Evolutionary conservation across 2,113 vertebrate species (phyloP).

Genomic region (Chamaea fasciata): DNA sequence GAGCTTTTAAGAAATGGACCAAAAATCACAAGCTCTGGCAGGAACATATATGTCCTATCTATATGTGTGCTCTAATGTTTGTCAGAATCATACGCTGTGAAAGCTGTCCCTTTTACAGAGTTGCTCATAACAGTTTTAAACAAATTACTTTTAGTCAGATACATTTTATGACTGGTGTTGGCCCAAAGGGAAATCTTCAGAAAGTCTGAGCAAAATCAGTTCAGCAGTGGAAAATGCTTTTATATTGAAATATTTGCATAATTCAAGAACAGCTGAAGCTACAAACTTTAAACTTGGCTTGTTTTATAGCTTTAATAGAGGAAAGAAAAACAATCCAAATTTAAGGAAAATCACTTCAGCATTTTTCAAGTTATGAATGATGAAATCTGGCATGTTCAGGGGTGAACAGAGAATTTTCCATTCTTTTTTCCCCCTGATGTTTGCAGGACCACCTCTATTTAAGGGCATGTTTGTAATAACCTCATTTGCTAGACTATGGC

Average conservation of each 20-base stretch:
- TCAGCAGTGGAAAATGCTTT: slow-evolving; percentile 48
- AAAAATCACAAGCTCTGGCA: slow-evolving; percentile 14
- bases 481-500: background rate
- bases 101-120: background rate
- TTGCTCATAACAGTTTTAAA: slow-evolving; percentile 27
- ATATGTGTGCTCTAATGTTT: background rate
- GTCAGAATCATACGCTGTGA: slow-evolving; percentile 6
- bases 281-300: slow-evolving; percentile 53
- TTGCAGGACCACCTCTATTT: slow-evolving; percentile 23
- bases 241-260: slow-evolving; percentile 57
- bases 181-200: slow-evolving; percentile 34
- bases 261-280: slow-evolving; percentile 61
- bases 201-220: slow-evolving; percentile 42
- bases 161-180: slow-evolving; percentile 28
- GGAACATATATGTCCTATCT: background rate
- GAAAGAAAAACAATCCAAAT: slow-evolving; percentile 51
- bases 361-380: slow-evolving; percentile 53
- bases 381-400: slow-evolving; percentile 39
- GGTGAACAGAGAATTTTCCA: slow-evolving; percentile 30
- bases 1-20: background rate
- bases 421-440: background rate
- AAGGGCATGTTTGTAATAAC: slow-evolving; percentile 7
- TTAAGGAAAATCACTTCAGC: slow-evolving; percentile 40
- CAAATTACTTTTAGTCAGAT: slow-evolving; percentile 33
- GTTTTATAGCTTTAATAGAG: slow-evolving; percentile 50